Conservation (phyloP, 2,113 vertebrate species). For the Pica pica region DNA sequence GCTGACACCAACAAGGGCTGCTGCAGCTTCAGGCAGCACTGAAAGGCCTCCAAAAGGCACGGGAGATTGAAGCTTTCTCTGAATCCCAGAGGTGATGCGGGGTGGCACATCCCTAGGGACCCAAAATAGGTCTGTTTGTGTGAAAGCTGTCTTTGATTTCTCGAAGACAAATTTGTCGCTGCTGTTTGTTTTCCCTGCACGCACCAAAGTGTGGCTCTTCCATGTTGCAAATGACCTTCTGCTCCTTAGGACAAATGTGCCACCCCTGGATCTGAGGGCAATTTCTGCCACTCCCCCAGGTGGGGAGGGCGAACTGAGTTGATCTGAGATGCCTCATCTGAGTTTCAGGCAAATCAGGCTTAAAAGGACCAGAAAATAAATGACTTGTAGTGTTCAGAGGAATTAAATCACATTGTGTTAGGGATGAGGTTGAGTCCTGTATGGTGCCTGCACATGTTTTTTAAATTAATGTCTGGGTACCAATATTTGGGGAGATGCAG, state of each 20-base stretch:
- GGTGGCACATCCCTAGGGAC: not conserved
- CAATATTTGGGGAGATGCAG: not conserved
- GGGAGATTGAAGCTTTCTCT: not conserved
- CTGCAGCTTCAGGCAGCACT: not conserved
- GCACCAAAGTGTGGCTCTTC: not conserved
- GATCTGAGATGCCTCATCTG: not conserved
- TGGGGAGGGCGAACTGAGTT: not conserved
- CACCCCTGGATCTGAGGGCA: not conserved
- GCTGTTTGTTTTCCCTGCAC: not conserved
- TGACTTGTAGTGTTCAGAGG: not conserved
- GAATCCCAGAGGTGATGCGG: not conserved
- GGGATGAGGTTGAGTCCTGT: not conserved
- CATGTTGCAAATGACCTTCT: fast-evolving
- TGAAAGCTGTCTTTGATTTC: not conserved
- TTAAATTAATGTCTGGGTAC: not conserved
- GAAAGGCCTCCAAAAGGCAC: not conserved
- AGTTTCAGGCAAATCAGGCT: not conserved
- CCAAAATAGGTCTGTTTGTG: not conserved
- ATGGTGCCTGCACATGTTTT: not conserved
- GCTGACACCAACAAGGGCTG: not conserved
- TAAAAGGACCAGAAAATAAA: not conserved
- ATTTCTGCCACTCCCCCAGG: not conserved
- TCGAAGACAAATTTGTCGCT: not conserved
- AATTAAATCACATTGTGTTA: not conserved
- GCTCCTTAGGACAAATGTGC: not conserved